phyloP scores from a whole-genome alignment of 1,140 invertebrate genomes.

The Diachasmimorpha longicaudata region DNA sequence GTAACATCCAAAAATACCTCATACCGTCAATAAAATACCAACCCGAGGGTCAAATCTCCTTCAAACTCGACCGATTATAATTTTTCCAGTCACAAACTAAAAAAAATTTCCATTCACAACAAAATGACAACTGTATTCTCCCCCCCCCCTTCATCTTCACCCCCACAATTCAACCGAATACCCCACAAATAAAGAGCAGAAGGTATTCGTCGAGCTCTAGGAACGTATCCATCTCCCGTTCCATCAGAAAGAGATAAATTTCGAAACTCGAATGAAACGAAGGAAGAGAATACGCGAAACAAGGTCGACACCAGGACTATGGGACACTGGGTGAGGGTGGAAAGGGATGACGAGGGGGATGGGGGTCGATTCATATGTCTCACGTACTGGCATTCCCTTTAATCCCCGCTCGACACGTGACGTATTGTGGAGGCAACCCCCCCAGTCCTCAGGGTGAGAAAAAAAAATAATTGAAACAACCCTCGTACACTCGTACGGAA shows the following conservation, averaged over 20 bases:
- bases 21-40: no score
- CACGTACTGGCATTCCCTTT: slow-evolving; percentile 51
- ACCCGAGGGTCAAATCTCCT: no score
- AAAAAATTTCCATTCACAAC: no score
- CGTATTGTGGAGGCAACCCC: slow-evolving; percentile 32
- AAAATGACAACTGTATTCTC: no score
- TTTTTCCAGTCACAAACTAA: no score
- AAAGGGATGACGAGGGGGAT: neutral
- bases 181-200: slow-evolving; percentile 29
- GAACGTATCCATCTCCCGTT: neutral
- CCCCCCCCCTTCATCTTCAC: no score
- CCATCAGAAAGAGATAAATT: neutral
- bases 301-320: no score
- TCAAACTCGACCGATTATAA: no score
- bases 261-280: neutral
- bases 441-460: slow-evolving; percentile 21
- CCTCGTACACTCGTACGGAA: neutral
- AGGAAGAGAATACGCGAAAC: neutral
- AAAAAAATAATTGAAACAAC: slow-evolving; percentile 42
- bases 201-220: slow-evolving; percentile 43
- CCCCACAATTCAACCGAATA: no score
- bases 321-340: neutral
- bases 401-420: slow-evolving; percentile 46
- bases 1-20: no score
- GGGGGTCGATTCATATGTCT: slow-evolving; percentile 49